A percentile compares a stretch with the other conserved stretches of the same genome.
Evolutionary conservation across 2,797 vertebrate species (phyloP).

Genomic region (Myoxocephalus aenaeus): DNA sequence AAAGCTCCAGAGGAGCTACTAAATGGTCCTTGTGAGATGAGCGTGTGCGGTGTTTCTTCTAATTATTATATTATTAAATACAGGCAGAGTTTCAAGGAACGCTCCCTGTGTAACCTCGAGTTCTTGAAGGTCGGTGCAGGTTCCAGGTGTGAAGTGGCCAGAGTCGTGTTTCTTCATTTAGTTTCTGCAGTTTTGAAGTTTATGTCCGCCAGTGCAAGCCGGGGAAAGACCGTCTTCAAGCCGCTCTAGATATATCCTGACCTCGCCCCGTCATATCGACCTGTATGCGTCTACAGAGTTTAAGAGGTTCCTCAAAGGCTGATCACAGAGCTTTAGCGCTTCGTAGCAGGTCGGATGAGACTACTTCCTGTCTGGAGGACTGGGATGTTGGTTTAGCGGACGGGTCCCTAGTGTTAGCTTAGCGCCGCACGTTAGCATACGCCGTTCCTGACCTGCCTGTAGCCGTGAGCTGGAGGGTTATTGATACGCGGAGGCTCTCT

Average conservation of each 20-base stretch:
- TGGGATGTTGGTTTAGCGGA: slow-evolving; percentile 6
- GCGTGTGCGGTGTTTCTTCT: too few relatives aligned
- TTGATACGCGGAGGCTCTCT: slow-evolving; percentile 8
- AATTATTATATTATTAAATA: too few relatives aligned
- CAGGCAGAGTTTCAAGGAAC: background rate
- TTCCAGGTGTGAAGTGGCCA: slow-evolving; percentile 33
- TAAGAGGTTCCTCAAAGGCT: slow-evolving; percentile 1
- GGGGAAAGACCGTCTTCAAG: slow-evolving; percentile 7
- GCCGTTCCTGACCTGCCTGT: slow-evolving; percentile 4
- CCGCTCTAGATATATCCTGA: background rate
- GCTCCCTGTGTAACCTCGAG: too few relatives aligned
- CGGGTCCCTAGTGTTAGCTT: slow-evolving; percentile 12
- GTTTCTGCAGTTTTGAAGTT: slow-evolving; percentile 6
- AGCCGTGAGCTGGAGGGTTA: slow-evolving; percentile 18
- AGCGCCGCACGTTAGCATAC: background rate
- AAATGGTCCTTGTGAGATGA: background rate
- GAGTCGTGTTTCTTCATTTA: slow-evolving; percentile 5
- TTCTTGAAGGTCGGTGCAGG: too few relatives aligned
- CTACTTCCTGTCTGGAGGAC: background rate
- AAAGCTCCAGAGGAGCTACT: background rate
- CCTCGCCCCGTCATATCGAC: slow-evolving; percentile 6
- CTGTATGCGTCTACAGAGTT: slow-evolving; percentile 59
- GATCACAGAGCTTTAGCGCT: slow-evolving; percentile 16
- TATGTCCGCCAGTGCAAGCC: background rate
- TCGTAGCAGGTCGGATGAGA: background rate